Evolutionary conservation across 2,797 vertebrate genomes (phyloP).

Genomic region (Gorsachius magnificus): DNA sequence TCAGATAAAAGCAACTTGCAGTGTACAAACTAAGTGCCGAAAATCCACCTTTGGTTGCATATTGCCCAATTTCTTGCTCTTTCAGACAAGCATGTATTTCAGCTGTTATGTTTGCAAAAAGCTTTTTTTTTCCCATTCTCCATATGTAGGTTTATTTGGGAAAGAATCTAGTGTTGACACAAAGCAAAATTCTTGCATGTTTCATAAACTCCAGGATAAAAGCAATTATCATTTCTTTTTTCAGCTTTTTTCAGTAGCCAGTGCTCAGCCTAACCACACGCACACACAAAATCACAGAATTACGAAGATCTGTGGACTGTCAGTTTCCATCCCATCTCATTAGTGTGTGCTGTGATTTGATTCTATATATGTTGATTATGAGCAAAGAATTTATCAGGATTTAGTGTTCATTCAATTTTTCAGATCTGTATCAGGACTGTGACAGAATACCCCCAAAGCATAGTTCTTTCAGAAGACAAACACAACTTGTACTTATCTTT

Average conservation of each 20-base stretch:
- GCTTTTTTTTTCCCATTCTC: neutral
- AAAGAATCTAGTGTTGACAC: neutral
- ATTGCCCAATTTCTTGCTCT: neutral
- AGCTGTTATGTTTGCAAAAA: neutral
- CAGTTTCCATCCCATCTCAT: neutral
- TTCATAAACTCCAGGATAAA: slow-evolving; percentile 8
- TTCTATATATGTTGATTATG: neutral
- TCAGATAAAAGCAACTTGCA: neutral
- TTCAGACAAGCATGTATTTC: neutral
- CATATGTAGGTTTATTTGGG: neutral
- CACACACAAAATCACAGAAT: neutral
- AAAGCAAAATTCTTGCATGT: neutral
- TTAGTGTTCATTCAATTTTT: neutral
- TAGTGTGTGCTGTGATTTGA: neutral
- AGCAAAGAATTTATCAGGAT: neutral
- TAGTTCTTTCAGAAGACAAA: neutral
- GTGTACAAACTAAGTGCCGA: neutral
- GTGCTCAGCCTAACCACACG: neutral
- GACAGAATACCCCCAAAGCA: neutral
- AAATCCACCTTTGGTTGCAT: neutral
- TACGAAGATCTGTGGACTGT: neutral
- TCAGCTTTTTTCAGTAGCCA: neutral
- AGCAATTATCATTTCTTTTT: slow-evolving; percentile 11
- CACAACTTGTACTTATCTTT: neutral
- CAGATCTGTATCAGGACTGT: neutral